Conservation (phyloP, 2,113 vertebrate genomes). For the Cercocebus atys region DNA sequence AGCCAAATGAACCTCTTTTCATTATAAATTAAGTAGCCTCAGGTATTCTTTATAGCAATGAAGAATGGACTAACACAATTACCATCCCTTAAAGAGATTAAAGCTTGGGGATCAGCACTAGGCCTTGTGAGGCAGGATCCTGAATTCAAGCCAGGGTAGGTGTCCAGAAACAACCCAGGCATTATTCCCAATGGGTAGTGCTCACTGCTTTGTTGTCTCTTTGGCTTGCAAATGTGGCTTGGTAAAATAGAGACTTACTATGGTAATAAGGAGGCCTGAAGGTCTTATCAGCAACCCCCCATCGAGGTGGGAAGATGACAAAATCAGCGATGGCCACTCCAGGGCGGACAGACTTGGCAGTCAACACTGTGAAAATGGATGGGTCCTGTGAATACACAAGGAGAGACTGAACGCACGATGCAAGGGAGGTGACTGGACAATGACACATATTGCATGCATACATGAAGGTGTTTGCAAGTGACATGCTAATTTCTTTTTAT, state of each 20-base stretch:
- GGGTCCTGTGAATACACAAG: constrained; percentile 87
- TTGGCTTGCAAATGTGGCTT: background rate
- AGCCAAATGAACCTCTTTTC: no score
- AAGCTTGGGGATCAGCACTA: background rate
- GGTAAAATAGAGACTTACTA: constrained; percentile 84
- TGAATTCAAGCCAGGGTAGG: background rate
- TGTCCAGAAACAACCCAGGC: background rate
- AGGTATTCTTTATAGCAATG: no score
- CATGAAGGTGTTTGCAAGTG: background rate
- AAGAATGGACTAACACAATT: background rate
- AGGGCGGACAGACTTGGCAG: constrained; percentile 92
- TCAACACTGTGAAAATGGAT: constrained; percentile 98
- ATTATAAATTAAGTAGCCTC: no score
- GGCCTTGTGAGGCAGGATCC: background rate
- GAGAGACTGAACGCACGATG: background rate
- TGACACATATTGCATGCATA: background rate
- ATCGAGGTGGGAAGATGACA: constrained; percentile 97
- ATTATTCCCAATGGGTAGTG: background rate
- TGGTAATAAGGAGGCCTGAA: constrained; percentile 98
- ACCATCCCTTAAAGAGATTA: background rate
- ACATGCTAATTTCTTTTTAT: constrained; percentile 12
- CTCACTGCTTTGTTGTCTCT: background rate
- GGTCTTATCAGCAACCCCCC: constrained; percentile 95
- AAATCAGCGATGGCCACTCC: constrained; percentile 97
- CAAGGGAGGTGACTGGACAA: background rate